A percentile compares a stretch with the other conserved stretches of the same genome.
Evolutionary conservation across 2,113 vertebrate species (phyloP).

Genomic region (Nesoenas mayeri): DNA sequence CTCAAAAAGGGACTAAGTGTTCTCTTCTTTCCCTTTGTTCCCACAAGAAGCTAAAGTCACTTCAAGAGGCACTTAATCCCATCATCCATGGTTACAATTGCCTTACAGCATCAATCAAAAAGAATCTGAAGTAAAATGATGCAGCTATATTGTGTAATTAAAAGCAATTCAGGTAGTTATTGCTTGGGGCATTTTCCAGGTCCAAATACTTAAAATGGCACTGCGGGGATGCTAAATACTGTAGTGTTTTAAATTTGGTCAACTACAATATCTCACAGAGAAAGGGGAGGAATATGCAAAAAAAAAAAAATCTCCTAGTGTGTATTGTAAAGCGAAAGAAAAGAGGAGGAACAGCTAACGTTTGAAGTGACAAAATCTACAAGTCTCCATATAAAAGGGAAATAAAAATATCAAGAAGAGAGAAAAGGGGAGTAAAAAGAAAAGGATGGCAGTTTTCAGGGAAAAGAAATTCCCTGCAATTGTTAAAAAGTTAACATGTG

Average conservation of each 20-base stretch:
- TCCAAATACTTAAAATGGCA: constrained; percentile 83
- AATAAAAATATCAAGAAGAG: constrained; percentile 75
- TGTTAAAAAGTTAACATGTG: constrained; percentile 30
- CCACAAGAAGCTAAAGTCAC: constrained; percentile 93
- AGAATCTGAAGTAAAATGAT: constrained; percentile 89
- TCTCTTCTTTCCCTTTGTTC: constrained; percentile 88
- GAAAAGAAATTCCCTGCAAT: constrained; percentile 50
- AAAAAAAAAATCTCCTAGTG: constrained; percentile 54
- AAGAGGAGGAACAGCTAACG: constrained; percentile 68
- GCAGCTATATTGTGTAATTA: constrained; percentile 90
- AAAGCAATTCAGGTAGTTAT: constrained; percentile 92
- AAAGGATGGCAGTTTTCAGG: constrained; percentile 51
- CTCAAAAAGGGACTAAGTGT: constrained; percentile 83
- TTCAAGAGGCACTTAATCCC: constrained; percentile 97
- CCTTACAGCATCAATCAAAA: constrained; percentile 90
- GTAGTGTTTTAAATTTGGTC: constrained; percentile 84
- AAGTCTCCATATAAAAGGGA: constrained; percentile 69
- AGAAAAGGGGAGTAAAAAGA: constrained; percentile 44
- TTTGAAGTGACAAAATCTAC: constrained; percentile 74
- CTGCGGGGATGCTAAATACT: constrained; percentile 78
- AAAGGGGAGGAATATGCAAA: constrained; percentile 76
- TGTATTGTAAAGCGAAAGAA: constrained; percentile 74
- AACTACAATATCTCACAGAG: constrained; percentile 77
- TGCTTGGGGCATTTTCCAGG: constrained; percentile 84
- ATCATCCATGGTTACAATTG: constrained; percentile 94